Evolutionary conservation across 2,797 vertebrate genomes (phyloP).

Genomic region (Hydrophis major): DNA sequence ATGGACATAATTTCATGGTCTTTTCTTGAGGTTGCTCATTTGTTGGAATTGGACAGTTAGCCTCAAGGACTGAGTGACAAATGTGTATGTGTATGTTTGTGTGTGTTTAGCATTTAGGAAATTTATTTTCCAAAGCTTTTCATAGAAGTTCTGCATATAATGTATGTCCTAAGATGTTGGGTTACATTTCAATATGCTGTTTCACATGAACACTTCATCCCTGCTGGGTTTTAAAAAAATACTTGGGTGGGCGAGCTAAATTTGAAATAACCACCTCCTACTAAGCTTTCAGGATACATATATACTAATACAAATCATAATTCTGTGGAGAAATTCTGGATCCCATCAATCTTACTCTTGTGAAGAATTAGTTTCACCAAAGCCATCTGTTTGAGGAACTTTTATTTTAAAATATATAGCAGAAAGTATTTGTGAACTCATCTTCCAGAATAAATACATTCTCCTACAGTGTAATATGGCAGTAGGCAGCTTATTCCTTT

Average conservation of each 20-base stretch:
- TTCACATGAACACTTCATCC: background rate
- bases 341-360: background rate
- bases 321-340: background rate
- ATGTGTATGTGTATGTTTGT: too few relatives aligned
- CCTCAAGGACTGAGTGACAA: too few relatives aligned
- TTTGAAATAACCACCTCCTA: background rate
- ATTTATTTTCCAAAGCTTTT: background rate
- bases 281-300: background rate
- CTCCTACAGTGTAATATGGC: constrained; percentile 5
- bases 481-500: constrained; percentile 11
- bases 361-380: background rate
- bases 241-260: background rate
- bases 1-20: background rate
- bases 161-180: background rate
- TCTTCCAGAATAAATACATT: background rate
- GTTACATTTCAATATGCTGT: background rate
- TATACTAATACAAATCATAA: background rate
- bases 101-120: background rate
- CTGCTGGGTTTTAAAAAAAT: background rate
- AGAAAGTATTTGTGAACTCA: background rate
- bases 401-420: background rate
- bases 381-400: background rate
- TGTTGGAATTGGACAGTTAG: too few relatives aligned
- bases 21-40: too few relatives aligned
- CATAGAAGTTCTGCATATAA: background rate